Percentiles rank a stretch among this genome's conserved stretches.
phyloP scores from a whole-genome alignment of 2,113 vertebrate species.

The Octodon degus region DNA sequence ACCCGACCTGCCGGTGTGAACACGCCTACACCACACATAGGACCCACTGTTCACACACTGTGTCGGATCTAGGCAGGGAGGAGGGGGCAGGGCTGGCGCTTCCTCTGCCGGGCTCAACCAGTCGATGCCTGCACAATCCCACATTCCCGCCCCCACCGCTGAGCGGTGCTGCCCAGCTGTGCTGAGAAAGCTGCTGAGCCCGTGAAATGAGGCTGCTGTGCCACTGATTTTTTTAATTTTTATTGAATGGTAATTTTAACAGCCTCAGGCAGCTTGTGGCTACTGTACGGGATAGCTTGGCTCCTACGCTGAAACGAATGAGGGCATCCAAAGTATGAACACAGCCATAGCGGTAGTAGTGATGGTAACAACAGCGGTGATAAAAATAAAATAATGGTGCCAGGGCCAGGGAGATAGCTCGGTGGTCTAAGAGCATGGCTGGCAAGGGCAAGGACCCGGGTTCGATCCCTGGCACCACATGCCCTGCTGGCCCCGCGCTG shows the following conservation, averaged over 20 bases:
- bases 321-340: neutral
- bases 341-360: accelerated
- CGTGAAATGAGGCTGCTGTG: neutral
- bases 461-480: too few species aligned
- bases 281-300: accelerated
- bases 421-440: too few species aligned
- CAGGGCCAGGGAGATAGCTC: too few species aligned
- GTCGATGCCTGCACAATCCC: neutral
- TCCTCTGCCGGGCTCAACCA: neutral
- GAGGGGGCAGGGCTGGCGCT: neutral
- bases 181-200: accelerated
- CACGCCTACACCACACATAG: neutral
- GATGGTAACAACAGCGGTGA: too few species aligned
- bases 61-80: neutral
- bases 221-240: neutral
- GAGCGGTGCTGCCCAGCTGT: accelerated
- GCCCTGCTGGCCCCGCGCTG: too few species aligned
- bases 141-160: neutral
- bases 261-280: neutral
- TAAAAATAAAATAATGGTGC: neutral
- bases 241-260: neutral
- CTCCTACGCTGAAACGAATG: accelerated
- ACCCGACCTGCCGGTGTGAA: too few species aligned
- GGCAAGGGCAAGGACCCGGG: too few species aligned
- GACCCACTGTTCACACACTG: neutral